Conservation (phyloP, 2,113 vertebrate species). For the Cynoglossus semilaevis region DNA sequence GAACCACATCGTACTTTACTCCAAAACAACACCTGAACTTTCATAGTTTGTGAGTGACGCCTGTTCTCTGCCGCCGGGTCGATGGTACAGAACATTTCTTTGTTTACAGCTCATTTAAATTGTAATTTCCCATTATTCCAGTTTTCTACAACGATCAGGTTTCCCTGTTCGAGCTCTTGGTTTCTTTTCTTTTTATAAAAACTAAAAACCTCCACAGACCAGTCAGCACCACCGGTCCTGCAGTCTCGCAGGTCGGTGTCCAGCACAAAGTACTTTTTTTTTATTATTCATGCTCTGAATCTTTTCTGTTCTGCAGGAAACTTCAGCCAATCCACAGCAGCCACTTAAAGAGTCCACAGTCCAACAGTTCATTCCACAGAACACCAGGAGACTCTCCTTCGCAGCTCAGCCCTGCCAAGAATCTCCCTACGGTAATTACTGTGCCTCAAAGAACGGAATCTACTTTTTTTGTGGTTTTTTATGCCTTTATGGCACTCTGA, state of each 20-base stretch:
- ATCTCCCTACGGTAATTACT: conserved; percentile 73
- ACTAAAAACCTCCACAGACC: too few relatives aligned
- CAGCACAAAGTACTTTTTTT: neutral
- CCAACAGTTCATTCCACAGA: conserved; percentile 76
- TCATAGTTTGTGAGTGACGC: too few relatives aligned
- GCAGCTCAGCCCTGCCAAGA: conserved; percentile 77
- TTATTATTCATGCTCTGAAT: conserved; percentile 25
- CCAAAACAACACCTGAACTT: too few relatives aligned
- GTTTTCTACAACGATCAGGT: too few relatives aligned
- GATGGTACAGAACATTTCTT: too few relatives aligned
- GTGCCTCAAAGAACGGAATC: conserved; percentile 24
- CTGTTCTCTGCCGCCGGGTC: too few relatives aligned
- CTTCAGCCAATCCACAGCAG: conserved; percentile 71
- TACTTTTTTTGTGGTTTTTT: conserved; percentile 10
- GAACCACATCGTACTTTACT: too few relatives aligned
- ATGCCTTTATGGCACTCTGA: too few relatives aligned
- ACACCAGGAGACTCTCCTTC: conserved; percentile 73
- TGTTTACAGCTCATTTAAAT: conserved; percentile 39
- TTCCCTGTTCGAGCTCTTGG: too few relatives aligned
- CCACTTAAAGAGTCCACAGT: conserved; percentile 75
- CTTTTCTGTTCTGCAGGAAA: conserved; percentile 71
- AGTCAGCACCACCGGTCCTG: too few relatives aligned
- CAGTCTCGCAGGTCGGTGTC: conserved; percentile 11
- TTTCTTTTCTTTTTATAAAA: too few relatives aligned
- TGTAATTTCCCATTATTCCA: neutral